Evolutionary conservation across 2,797 vertebrate genomes (phyloP), one percentile per base, ranked within the genome.

Genomic region (Tinamus major): DNA sequence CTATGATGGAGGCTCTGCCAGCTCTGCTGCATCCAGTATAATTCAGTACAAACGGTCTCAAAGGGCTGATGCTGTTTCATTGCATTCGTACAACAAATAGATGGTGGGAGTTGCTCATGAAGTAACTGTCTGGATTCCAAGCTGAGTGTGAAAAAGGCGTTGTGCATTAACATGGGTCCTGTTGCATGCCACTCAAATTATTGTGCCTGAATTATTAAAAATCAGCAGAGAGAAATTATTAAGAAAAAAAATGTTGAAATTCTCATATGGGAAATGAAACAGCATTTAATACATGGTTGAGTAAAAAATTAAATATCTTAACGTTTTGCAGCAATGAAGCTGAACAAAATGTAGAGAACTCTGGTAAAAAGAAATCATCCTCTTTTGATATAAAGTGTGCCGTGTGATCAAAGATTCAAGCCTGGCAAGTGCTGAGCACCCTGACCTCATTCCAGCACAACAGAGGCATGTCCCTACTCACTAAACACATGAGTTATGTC

Each of bases 401-500:
- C 4, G 46, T 79, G 1, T 68, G 78, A 92, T 93, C 77, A 90
- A 85, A 86, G 78, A 81, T 79, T 82, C 68, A 82, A 82, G 49
- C 29, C 71, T 82, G 71, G 29, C 85, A 94, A 88, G 44, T 69
- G 78, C 64, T 87, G 83, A 92, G 78, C 84, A 62, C n/a, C 33
- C 64, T 95, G 91, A 71, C 71, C 46, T 81, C 1, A 0, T 79
- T 91, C 85, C 93, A 95, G 71, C 75, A 65, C 78, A 79, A 21
- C 55, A 55, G 89, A 59, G 61, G 19, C 89, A 71, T 48, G 64
- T 92, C 75, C 70, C 81, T 88, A 78, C 75, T 92, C 91, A 33
- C 85, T 85, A 71, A 90, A 78, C 74, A 59, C 85, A 78, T 92
- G 78, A 92, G 59, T 90, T 88, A 81, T 82, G 53, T 88, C 91